Base-by-base conservation (phyloP, 2,113 vertebrate genomes). In the Mus spicilegus region DNA sequence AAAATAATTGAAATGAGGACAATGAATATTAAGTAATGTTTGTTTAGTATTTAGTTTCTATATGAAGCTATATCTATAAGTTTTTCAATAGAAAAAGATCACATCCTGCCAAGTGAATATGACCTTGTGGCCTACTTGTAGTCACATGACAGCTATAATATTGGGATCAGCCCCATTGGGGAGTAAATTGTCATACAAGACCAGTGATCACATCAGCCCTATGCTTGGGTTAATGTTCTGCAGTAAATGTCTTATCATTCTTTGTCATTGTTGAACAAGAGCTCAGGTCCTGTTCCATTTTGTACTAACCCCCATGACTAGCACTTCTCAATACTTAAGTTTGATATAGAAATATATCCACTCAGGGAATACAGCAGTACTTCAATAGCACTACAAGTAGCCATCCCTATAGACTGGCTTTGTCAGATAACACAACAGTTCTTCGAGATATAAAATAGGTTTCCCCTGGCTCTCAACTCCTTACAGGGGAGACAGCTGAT, bases 1-100 rank as follows among this genome's bases (percentile, higher is more conserved):
- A 33, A 51, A 61, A 46, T 24, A 13, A 46, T 7, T 9, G 22
- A 69, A 87, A 72, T 17, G 26, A 72, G 46, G 33, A 87, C 6
- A 33, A 49, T 70, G 75, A 49, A 75, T 7, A 4, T 56, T 10
- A 90, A 51, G 46, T 58, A 17, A n/a, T 4, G 42, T 28, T 54
- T 85, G 24, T 61, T 94, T 17, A 80, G 42, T 77, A 36, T 86
- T 75, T 84, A 54, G 49, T n/a, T 87, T 93, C 85, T 72, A 69
- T 42, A 49, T 75, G 26, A 56, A 11, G 46, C 56, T n/a, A 10
- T 5, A 49, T 70, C 26, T 88, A 28, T 51, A 76, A 76, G 65
- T 87, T 65, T 65, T 51, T 73, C 81, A 63, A 75, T 26, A 69
- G 61, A 78, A 86, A 96, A 87, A 89, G 91, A 81, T 14, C 22